Evolutionary conservation across 2,888 invertebrate genomes (phyloP).

Genomic region (Meiosimyza platycephala): DNA sequence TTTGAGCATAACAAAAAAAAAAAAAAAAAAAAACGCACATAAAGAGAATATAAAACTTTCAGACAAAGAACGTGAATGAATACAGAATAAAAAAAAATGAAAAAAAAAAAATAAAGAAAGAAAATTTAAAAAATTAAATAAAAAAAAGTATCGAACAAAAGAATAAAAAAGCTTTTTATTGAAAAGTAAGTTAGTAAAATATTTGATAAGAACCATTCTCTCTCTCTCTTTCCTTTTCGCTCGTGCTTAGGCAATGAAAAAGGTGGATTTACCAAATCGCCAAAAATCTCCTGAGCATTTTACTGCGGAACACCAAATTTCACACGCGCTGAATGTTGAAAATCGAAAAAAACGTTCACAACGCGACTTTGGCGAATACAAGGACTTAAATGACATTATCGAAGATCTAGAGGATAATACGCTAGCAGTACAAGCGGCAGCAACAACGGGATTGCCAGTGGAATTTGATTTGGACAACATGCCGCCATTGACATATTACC

Average conservation of each 20-base stretch:
- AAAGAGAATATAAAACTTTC: background rate
- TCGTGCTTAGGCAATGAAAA: slow-evolving; percentile 52
- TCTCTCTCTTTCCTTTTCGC: slow-evolving; percentile 12
- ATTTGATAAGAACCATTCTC: too few species aligned
- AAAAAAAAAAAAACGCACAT: too few species aligned
- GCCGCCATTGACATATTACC: slow-evolving; percentile 58
- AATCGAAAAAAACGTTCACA: slow-evolving; percentile 56
- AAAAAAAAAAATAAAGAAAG: background rate
- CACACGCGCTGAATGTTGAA: slow-evolving; percentile 44
- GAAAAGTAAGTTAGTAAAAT: background rate
- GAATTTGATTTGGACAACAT: slow-evolving; percentile 60
- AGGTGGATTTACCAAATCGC: slow-evolving; percentile 56
- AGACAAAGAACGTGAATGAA: background rate
- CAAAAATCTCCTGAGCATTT: slow-evolving; percentile 42
- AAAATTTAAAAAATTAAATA: background rate
- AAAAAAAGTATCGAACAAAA: background rate
- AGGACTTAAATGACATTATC: slow-evolving; percentile 56
- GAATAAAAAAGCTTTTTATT: background rate
- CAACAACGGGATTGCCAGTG: slow-evolving; percentile 40
- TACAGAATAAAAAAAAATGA: background rate
- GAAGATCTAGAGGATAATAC: slow-evolving; percentile 58
- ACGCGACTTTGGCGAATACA: slow-evolving; percentile 53
- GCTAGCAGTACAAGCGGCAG: slow-evolving; percentile 45
- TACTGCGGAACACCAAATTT: slow-evolving; percentile 35
- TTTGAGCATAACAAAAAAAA: too few species aligned